Conservation (phyloP, 2,888 invertebrate genomes). For the Andrena camellia region DNA sequence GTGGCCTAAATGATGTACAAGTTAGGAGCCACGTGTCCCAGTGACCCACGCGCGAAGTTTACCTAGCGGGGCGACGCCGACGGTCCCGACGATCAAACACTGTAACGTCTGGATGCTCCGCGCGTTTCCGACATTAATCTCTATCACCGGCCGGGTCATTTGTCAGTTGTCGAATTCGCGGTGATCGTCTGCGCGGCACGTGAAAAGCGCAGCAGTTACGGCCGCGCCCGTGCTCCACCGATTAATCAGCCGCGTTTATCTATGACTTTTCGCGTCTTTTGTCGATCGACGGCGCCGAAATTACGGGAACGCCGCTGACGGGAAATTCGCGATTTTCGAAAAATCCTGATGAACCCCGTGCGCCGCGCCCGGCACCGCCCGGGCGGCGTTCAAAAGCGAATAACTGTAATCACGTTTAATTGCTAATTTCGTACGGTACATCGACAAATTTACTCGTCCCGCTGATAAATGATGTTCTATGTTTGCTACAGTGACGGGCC, state of each 20-base stretch:
- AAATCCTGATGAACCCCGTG: conserved; percentile 24
- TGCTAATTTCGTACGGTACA: conserved; percentile 49
- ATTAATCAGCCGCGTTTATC: conserved; percentile 66
- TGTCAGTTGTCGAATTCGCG: conserved; percentile 72
- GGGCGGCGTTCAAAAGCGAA: conserved; percentile 27
- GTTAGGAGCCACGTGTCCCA: too few relatives aligned
- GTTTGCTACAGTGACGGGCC: conserved; percentile 27
- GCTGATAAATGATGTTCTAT: conserved; percentile 47
- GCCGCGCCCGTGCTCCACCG: conserved; percentile 35
- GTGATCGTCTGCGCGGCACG: conserved; percentile 61
- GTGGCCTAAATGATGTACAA: too few relatives aligned
- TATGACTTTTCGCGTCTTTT: conserved; percentile 61
- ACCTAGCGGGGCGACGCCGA: conserved; percentile 21
- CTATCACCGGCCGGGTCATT: conserved; percentile 65
- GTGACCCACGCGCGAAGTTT: not conserved
- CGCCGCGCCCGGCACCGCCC: not conserved
- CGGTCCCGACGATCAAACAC: conserved; percentile 65
- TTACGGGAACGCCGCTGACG: conserved; percentile 4
- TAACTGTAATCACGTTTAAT: conserved; percentile 61
- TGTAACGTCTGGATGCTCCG: conserved; percentile 60
- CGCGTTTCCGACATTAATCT: conserved; percentile 74
- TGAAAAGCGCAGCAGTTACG: conserved; percentile 65
- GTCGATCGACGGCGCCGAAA: conserved; percentile 34
- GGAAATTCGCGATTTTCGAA: not conserved
- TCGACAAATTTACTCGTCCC: conserved; percentile 55